Conservation (phyloP, 92 coral and sea anemone species). For the Micromussa lordhowensis region DNA sequence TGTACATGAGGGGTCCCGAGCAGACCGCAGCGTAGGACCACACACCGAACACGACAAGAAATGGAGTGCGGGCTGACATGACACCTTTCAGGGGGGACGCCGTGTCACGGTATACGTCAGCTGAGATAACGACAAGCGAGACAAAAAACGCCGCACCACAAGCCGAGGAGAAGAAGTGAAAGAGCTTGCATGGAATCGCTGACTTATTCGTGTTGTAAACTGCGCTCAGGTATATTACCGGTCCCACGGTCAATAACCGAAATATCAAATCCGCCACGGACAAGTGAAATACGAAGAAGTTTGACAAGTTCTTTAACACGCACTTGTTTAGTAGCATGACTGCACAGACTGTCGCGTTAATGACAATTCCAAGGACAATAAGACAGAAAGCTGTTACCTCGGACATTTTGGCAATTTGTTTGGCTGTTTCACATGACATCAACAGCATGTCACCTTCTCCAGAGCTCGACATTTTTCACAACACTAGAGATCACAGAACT, state of each 20-base stretch:
- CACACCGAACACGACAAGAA: slow-evolving; percentile 34
- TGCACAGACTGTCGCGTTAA: slow-evolving; percentile 44
- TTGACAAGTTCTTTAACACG: slow-evolving; percentile 53
- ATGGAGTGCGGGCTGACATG: slow-evolving; percentile 58
- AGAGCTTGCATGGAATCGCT: slow-evolving; percentile 30
- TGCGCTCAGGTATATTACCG: slow-evolving; percentile 35
- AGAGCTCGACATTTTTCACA: background rate
- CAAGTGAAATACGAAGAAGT: slow-evolving; percentile 53
- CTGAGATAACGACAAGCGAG: slow-evolving; percentile 38
- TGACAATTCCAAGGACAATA: slow-evolving; percentile 27
- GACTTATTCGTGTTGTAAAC: slow-evolving; percentile 8
- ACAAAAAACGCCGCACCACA: slow-evolving; percentile 53
- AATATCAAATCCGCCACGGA: slow-evolving; percentile 47
- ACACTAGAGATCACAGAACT: background rate
- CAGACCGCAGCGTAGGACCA: slow-evolving; percentile 66
- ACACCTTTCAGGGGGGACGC: slow-evolving; percentile 36
- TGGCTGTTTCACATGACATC: slow-evolving; percentile 41
- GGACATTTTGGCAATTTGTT: slow-evolving; percentile 17
- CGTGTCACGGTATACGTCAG: slow-evolving; percentile 49
- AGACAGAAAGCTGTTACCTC: slow-evolving; percentile 30
- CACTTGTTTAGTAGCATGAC: slow-evolving; percentile 43
- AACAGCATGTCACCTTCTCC: background rate
- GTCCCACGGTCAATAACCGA: slow-evolving; percentile 40
- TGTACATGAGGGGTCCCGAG: slow-evolving; percentile 66
- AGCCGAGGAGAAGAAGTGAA: slow-evolving; percentile 33